A percentile compares a stretch with the other conserved stretches of the same genome.
phyloP scores from a whole-genome alignment of 2,888 invertebrate genomes.

The Tachina grossa region DNA sequence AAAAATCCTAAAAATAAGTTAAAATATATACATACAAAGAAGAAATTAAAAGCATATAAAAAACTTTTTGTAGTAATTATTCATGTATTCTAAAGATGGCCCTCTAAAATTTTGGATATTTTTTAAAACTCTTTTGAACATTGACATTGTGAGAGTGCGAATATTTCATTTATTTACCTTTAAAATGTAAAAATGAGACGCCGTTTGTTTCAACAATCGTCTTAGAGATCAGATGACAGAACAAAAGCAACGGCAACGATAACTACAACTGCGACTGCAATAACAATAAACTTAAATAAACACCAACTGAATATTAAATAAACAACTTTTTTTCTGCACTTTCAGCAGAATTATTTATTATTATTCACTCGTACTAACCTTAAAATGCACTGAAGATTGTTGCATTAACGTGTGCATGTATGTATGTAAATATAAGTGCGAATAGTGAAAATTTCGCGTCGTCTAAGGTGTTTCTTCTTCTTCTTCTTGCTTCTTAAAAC shows the following conservation, averaged over 20 bases:
- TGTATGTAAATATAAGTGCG: not conserved
- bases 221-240: constrained; percentile 65
- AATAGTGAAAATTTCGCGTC: constrained; percentile 37
- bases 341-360: constrained; percentile 66
- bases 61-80: no score
- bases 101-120: no score
- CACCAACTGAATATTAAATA: constrained; percentile 68
- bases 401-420: not conserved
- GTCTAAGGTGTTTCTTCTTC: constrained; percentile 29
- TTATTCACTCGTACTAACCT: constrained; percentile 36
- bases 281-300: constrained; percentile 67
- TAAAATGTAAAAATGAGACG: constrained; percentile 9
- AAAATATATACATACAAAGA: no score
- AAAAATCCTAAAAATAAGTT: no score
- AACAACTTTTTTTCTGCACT: constrained; percentile 55
- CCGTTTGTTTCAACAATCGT: constrained; percentile 50
- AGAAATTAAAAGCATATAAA: no score
- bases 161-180: constrained; percentile 56
- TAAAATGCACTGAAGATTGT: not conserved
- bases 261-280: constrained; percentile 25
- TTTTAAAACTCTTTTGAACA: constrained; percentile 3
- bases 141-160: constrained; percentile 45
- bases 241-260: constrained; percentile 38
- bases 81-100: no score
- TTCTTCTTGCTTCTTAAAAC: constrained; percentile 8